These are phyloP conservation scores for Brachypteracias leptosomus DNA, from an alignment of 2,113 vertebrate genomes.

Conservation along the genomic window DNA sequence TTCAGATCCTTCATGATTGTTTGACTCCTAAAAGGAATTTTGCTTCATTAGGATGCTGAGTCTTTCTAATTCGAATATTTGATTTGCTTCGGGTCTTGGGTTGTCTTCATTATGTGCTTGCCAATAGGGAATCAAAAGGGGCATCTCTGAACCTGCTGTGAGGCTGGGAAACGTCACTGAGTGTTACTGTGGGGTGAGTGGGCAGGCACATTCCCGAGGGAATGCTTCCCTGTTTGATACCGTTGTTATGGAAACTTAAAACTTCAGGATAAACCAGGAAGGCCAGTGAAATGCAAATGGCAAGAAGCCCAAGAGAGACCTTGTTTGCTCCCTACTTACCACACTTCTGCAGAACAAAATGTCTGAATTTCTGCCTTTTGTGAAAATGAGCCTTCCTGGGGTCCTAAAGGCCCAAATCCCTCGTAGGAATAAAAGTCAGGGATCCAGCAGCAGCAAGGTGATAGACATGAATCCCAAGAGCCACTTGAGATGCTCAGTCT, in stretches of 20 bases:
- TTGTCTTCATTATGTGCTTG: neutral
- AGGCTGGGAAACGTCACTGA: neutral
- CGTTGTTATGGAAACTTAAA: slow-evolving; percentile 26
- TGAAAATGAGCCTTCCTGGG: neutral
- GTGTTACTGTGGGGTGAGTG: neutral
- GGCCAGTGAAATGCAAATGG: slow-evolving; percentile 4
- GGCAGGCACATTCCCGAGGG: neutral
- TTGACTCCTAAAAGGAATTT: slow-evolving; percentile 2
- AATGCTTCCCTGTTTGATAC: neutral
- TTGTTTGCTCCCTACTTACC: neutral
- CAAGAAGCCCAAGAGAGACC: neutral
- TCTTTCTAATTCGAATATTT: neutral
- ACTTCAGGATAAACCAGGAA: neutral
- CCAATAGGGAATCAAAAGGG: neutral
- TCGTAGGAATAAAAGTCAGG: neutral
- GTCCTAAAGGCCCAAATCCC: neutral
- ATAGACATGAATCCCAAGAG: neutral
- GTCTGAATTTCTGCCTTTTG: slow-evolving; percentile 13
- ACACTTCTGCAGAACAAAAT: neutral
- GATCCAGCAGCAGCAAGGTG: neutral
- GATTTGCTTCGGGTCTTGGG: neutral
- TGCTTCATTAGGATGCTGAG: neutral
- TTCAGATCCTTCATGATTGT: neutral
- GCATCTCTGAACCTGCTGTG: neutral
- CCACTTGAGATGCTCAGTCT: neutral